A percentile compares a stretch with the other conserved stretches of the same genome.
These are phyloP conservation scores for Oasisia sp. DNA, from an alignment of 2,888 invertebrate species.

Conservation along the genomic window DNA sequence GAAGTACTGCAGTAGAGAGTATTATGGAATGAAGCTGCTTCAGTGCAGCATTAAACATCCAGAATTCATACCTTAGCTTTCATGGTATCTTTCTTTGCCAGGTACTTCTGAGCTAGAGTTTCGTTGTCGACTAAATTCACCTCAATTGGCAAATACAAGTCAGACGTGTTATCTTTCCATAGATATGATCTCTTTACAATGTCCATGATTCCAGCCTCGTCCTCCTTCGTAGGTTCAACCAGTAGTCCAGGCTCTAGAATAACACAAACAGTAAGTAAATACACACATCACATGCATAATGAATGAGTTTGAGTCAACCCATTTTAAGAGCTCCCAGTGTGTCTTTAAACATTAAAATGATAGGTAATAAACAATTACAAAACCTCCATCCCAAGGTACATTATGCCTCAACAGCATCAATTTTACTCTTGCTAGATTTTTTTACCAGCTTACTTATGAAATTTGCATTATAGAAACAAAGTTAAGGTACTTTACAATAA, in stretches of 20 bases:
- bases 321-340: no score
- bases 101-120: not conserved
- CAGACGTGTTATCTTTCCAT: not conserved
- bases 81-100: not conserved
- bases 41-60: not conserved
- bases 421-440: no score
- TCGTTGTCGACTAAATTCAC: not conserved
- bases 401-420: no score
- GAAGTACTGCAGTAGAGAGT: not conserved
- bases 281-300: not conserved
- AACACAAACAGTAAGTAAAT: not conserved
- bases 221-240: not conserved
- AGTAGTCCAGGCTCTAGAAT: not conserved
- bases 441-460: not conserved
- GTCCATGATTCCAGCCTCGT: not conserved
- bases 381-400: no score
- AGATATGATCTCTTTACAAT: not conserved
- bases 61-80: not conserved
- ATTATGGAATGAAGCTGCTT: not conserved
- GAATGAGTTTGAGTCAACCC: not conserved
- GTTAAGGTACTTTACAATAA: not conserved
- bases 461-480: not conserved
- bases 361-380: no score
- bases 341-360: no score
- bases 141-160: not conserved